A percentile compares a stretch with the other conserved stretches of the same genome.
phyloP scores from a whole-genome alignment of 2,797 vertebrate species.

The Mormyrops attenuatus region DNA sequence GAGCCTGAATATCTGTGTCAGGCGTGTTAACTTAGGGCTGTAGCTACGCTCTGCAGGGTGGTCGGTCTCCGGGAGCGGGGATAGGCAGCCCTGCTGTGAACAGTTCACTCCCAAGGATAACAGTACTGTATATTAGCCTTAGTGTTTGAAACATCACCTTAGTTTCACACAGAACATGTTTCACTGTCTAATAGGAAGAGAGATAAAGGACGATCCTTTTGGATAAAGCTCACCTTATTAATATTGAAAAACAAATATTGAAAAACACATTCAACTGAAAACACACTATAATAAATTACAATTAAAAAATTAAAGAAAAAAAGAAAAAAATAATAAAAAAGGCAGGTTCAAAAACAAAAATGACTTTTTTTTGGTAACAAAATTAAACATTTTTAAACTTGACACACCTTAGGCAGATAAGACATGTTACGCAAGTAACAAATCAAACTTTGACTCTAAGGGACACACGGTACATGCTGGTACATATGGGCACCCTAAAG shows the following conservation, averaged over 20 bases:
- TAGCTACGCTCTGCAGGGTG: not conserved
- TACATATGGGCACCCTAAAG: not conserved
- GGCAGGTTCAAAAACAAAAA: not conserved
- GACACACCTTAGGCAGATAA: not conserved
- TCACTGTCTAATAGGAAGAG: not conserved
- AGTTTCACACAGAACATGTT: not conserved
- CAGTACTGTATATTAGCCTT: not conserved
- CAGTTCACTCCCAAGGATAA: not conserved
- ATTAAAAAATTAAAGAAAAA: not conserved
- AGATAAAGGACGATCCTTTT: not conserved
- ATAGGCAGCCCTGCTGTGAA: not conserved
- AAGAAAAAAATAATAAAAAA: not conserved
- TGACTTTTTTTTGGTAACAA: not conserved
- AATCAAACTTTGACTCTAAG: not conserved
- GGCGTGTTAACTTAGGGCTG: not conserved
- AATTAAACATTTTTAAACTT: not conserved
- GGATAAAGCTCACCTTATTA: too few species aligned
- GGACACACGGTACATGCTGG: not conserved
- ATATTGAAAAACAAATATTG: too few species aligned
- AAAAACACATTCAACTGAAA: not conserved
- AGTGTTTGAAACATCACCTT: not conserved
- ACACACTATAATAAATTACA: not conserved
- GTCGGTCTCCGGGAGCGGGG: not conserved
- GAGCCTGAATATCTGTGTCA: not conserved
- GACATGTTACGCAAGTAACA: not conserved